Base-by-base conservation (phyloP, 1,140 invertebrate species). In the Agraylea sexmaculata region DNA sequence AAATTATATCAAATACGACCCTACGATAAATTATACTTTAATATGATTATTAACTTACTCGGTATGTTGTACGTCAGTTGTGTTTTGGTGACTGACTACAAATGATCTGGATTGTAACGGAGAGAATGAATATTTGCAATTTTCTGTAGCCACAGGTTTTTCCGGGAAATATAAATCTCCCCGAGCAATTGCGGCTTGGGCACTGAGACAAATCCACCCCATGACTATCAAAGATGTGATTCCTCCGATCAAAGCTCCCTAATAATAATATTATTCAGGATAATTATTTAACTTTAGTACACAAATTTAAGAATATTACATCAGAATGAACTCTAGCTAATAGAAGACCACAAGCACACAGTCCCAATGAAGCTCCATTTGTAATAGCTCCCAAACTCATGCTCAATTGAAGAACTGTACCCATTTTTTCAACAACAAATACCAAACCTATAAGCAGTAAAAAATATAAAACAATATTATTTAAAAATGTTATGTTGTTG, bases 161-260 rank as follows among this genome's bases (percentile, higher is more conserved):
- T 73, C 69, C 2, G 68, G 60, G 47, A 75, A 77, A n/a, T 55
- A 72, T 23, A 74, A 41, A 43, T 66, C 56, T 1, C 75, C 75
- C 12, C 57, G 63, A 0, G 76, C 73, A 31, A 84, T 77, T 1
- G 78, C 75, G 3, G 79, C 57, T 58, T 89, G 81, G 0, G 83
- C 77, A 8, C 83, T 80, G 13, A 89, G 63, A 23, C 80, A 84
- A 22, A 94, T 69, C 86, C 87, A 93, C 42, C 80, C 74, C 62
- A 88, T 80, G 22, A 86, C 73, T 12, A 68, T 51, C 5, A 93
- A 59, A 13, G 84, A 77, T 7, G 67, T 60, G 1, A 83, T 43
- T 10, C 85, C 75, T n/a, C 89, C 89, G 21, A 71, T 64, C 4
- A 85, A 59, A 0, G 87, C 88, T 21, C 87, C 87, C 83, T 89